Percentiles rank a stretch among this genome's conserved stretches.
Evolutionary conservation across 2,113 vertebrate species (phyloP).

Genomic region (Ammospiza nelsoni): DNA sequence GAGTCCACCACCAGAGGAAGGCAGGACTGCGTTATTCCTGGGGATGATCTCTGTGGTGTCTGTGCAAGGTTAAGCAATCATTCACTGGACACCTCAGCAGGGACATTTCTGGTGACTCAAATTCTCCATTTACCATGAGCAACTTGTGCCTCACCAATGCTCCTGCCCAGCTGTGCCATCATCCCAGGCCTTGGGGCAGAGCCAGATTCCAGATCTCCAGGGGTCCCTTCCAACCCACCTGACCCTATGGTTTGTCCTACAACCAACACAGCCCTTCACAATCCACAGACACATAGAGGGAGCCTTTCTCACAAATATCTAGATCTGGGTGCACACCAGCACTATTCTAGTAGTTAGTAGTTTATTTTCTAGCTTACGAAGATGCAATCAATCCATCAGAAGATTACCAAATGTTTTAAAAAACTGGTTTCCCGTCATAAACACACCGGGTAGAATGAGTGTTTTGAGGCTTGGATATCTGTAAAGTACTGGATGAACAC

Average conservation of each 20-base stretch:
- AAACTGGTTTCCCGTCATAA: not conserved
- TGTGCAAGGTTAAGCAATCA: not conserved
- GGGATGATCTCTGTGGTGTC: not conserved
- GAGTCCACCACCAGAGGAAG: not conserved
- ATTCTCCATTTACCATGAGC: not conserved
- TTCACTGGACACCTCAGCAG: not conserved
- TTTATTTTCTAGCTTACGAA: not conserved
- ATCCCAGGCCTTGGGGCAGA: not conserved
- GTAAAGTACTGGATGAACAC: not conserved
- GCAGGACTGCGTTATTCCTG: not conserved
- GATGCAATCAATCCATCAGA: not conserved
- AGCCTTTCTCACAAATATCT: not conserved
- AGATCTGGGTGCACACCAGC: accelerated
- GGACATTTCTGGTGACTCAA: not conserved
- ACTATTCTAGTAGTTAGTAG: not conserved
- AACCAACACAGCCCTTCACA: not conserved
- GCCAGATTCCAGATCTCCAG: not conserved
- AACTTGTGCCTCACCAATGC: not conserved
- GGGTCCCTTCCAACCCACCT: not conserved
- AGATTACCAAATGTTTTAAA: not conserved
- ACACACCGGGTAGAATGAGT: not conserved
- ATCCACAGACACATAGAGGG: not conserved
- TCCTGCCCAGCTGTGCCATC: not conserved
- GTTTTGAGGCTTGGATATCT: not conserved
- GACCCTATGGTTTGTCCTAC: not conserved